Base-by-base conservation (phyloP, 2,888 invertebrate species). In the Tiphia femorata region DNA sequence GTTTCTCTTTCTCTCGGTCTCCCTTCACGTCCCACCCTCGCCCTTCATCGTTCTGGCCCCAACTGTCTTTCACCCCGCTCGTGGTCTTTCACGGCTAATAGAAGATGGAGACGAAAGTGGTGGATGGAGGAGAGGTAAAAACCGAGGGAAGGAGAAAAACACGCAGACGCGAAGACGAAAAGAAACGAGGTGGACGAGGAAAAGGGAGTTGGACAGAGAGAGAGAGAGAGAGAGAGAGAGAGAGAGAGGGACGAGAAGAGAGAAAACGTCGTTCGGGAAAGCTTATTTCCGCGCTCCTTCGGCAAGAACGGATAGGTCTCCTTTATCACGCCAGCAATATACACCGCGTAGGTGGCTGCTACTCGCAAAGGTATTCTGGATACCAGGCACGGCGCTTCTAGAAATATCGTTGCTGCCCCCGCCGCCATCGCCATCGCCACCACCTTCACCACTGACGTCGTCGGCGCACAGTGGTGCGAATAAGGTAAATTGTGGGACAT, bases 241-340 rank as follows among this genome's bases (percentile, higher is more conserved):
- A 21, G 35, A 54, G 42, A 52, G 27, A 25, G n/a, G 44, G 16
- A 42, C 29, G 37, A 41, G 53, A 48, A 33, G 55, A 60, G 54
- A 53, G 62, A 60, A 60, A 70, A 62, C 52, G 64, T 58, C 70
- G 61, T 70, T 70, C 59, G 63, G 42, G 58, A 57, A 67, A 72
- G 70, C 69, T 72, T 71, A 72, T 71, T 71, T 71, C 72, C 72
- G 63, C 62, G 61, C 50, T 64, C 46, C 72, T 70, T 67, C 67
- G 65, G 62, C 57, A 72, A 67, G 65, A 70, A 71, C 61, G 70
- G 58, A 71, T 72, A 64, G 67, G 58, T 63, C 67, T 62, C 67
- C 65, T 71, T 72, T 71, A 69, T 71, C 71, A 71, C 70, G 47
- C 29, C 29, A 33, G 67, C 70, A 65, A 72, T 70, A 70, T 70